A percentile compares a stretch with the other conserved stretches of the same genome.
Evolutionary conservation across 2,797 vertebrate genomes (phyloP).

Genomic region (Danio jaintianensis): DNA sequence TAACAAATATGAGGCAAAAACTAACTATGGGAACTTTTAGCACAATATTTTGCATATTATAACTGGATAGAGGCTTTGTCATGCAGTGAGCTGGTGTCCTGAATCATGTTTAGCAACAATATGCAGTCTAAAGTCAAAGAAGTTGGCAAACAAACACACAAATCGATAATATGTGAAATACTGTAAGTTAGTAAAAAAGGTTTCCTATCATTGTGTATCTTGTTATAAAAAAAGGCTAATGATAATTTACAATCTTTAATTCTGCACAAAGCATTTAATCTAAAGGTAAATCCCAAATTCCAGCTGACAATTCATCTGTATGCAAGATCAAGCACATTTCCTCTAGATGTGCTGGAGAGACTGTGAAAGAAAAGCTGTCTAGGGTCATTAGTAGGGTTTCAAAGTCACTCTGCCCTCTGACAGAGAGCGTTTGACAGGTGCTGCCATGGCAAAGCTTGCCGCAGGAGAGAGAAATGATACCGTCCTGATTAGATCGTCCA

Average conservation of each 20-base stretch:
- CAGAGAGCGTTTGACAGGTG: slow-evolving; percentile 67
- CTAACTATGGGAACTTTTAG: too few relatives aligned
- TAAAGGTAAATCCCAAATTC: not conserved
- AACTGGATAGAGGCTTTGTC: too few relatives aligned
- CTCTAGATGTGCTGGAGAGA: slow-evolving; percentile 22
- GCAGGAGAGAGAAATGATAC: slow-evolving; percentile 74
- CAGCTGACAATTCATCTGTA: slow-evolving; percentile 37
- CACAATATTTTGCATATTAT: too few relatives aligned
- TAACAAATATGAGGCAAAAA: too few relatives aligned
- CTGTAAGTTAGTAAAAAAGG: not conserved
- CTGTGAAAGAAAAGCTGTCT: slow-evolving; percentile 54
- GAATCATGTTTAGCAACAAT: too few relatives aligned
- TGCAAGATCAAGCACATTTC: slow-evolving; percentile 29
- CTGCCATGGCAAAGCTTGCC: slow-evolving; percentile 74
- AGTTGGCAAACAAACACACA: too few relatives aligned
- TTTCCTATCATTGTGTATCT: not conserved
- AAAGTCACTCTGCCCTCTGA: slow-evolving; percentile 72
- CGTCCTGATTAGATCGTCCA: slow-evolving; percentile 77
- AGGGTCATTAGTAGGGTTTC: slow-evolving; percentile 61
- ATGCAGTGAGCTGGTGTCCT: too few relatives aligned
- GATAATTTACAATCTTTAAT: not conserved
- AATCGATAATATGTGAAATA: not conserved
- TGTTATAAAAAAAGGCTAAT: not conserved
- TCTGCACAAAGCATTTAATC: not conserved
- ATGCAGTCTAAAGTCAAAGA: too few relatives aligned